phyloP scores from a whole-genome alignment of 30 jellyfish, hydroid and myxozoan species.

The Morbakka virulenta region DNA sequence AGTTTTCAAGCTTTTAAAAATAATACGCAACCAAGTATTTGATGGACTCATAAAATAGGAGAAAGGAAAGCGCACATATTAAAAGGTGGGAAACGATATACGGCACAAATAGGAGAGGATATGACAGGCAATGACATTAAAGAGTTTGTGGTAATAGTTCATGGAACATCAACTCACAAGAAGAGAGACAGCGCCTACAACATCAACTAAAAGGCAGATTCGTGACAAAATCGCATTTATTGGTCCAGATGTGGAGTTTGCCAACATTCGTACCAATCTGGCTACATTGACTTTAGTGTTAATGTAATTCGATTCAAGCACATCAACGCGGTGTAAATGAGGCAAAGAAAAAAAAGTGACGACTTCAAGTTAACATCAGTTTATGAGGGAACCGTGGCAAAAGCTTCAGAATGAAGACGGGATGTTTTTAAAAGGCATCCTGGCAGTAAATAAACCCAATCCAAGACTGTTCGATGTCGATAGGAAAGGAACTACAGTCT shows the following conservation, averaged over 20 bases:
- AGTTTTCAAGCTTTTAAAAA: background rate
- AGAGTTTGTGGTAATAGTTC: background rate
- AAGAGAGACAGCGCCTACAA: conserved; percentile 2
- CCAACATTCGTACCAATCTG: conserved; percentile 22
- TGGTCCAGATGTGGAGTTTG: conserved; percentile 43
- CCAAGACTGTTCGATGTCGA: background rate
- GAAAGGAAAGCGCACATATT: conserved; percentile 26
- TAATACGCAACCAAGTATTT: conserved; percentile 8
- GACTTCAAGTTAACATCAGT: background rate
- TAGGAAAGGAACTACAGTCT: too few species aligned
- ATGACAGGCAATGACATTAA: too few species aligned
- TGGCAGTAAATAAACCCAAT: background rate
- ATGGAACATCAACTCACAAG: conserved; percentile 16
- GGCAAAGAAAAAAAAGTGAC: background rate
- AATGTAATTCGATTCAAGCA: conserved; percentile 50
- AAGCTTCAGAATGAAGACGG: too few species aligned
- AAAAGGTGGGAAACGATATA: conserved; percentile 16
- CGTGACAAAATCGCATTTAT: conserved; percentile 15
- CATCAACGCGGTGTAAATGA: conserved; percentile 41
- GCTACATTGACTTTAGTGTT: conserved; percentile 21
- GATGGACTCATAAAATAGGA: conserved; percentile 24
- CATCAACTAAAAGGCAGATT: background rate
- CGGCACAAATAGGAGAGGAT: too few species aligned
- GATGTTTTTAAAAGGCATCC: background rate
- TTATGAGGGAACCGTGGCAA: too few species aligned